Evolutionary conservation across 2,888 invertebrate genomes (phyloP), one percentile per base, ranked within the genome.

Genomic region (Troides oblongomaculatus): DNA sequence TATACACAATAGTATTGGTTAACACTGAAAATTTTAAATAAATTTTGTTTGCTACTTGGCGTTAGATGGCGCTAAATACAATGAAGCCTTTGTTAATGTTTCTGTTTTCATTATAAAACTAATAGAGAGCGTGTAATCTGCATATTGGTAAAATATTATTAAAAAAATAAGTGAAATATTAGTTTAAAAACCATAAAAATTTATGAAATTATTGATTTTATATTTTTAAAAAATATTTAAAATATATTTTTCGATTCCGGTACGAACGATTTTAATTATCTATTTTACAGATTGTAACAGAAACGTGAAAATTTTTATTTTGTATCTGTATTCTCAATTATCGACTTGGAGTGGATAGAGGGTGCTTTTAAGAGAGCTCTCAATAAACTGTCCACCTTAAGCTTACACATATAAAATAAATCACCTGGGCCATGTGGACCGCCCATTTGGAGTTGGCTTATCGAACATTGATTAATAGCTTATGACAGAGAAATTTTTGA

Each of bases 391-490:
- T 74, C 65, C 70, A 64, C 43, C 50, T 69, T 62, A 60, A 53
- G 59, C 79, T 80, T 76, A 79, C 78, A 82, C 81, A 81, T 84
- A 84, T 84, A 80, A 85, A 85, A 89, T 88, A 89, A 90, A 89
- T 90, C 85, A 88, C 84, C 81, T 79, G 81, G 78, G 74, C 81
- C 82, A 83, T 80, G 84, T 74, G 81, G 88, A 84, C 88, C 88
- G 87, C 89, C 90, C 88, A 89, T 89, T 88, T 81, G 79, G 87
- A 84, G 79, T 78, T 79, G 79, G 77, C 80, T 89, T 90, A 90
- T 90, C 89, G 86, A 88, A 88, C 81, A 81, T 88, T 91, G 90
- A 91, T 89, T 89, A 85, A 91, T 91, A 88, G 86, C 79, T 77
- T 85, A 78, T 83, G 86, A 86, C 84, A 85, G 84, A 84, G 81